These are phyloP conservation scores for Murina feae DNA, from an alignment of 2,113 vertebrate species.

Conservation along the genomic window DNA sequence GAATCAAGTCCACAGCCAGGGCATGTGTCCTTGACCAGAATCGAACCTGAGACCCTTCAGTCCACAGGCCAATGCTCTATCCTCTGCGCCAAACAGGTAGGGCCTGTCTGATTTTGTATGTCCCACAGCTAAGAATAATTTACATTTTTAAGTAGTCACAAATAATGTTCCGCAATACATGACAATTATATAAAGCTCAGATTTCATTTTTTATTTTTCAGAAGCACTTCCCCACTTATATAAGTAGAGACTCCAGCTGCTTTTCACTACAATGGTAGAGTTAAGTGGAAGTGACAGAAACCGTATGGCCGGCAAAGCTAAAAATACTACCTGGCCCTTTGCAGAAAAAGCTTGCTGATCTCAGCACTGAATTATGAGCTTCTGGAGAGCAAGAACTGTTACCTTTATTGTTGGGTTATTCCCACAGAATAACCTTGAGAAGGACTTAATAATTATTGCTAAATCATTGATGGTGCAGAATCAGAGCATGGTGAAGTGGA, in stretches of 20 bases:
- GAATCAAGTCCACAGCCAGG: too few relatives aligned
- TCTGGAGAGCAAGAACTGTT: not conserved
- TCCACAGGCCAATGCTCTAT: too few relatives aligned
- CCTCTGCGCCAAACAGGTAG: too few relatives aligned
- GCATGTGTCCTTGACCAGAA: too few relatives aligned
- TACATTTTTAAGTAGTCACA: not conserved
- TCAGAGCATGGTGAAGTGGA: not conserved
- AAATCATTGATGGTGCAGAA: not conserved
- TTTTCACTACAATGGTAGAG: rapidly evolving
- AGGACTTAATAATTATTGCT: not conserved
- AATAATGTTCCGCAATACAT: not conserved
- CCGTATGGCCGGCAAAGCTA: rapidly evolving
- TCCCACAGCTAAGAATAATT: not conserved
- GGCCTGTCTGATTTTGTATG: not conserved
- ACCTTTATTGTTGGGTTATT: rapidly evolving
- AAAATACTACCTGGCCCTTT: not conserved
- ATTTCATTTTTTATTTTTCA: not conserved
- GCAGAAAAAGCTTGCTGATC: not conserved
- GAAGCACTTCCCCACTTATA: not conserved
- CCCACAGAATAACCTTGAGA: not conserved
- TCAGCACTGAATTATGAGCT: not conserved
- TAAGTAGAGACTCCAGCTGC: rapidly evolving
- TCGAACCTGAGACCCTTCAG: too few relatives aligned
- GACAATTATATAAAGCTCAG: not conserved
- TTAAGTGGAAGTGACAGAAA: not conserved